phyloP scores from a whole-genome alignment of 2,113 vertebrate species.

The Pollachius pollachius region DNA sequence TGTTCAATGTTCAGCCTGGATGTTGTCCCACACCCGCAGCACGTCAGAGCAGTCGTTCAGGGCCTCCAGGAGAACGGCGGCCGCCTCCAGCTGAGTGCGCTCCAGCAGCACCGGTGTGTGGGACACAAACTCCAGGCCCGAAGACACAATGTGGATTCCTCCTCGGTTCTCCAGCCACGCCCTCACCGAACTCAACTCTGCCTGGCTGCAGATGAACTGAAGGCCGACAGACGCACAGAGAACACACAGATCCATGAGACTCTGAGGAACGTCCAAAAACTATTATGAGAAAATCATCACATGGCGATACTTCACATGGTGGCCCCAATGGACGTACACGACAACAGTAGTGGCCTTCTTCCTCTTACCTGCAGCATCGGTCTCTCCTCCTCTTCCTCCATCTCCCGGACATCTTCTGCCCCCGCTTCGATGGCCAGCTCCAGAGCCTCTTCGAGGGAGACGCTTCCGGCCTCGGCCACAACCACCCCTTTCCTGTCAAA shows the following conservation, averaged over 20 bases:
- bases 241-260: neutral
- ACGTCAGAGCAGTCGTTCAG: conserved; percentile 74
- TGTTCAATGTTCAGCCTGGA: conserved; percentile 51
- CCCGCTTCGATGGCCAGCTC: conserved; percentile 86
- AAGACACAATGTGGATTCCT: conserved; percentile 70
- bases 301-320: no score
- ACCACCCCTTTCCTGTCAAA: conserved; percentile 82
- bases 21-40: conserved; percentile 84
- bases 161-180: conserved; percentile 73
- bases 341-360: neutral
- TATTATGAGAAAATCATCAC: no score
- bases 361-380: conserved; percentile 74
- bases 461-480: conserved; percentile 52
- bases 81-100: conserved; percentile 68
- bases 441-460: conserved; percentile 77
- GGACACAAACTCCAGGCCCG: conserved; percentile 77
- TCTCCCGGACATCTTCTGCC: conserved; percentile 83
- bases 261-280: no score
- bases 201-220: conserved; percentile 81
- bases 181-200: conserved; percentile 70
- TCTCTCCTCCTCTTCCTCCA: conserved; percentile 80
- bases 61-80: conserved; percentile 71
- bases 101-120: conserved; percentile 58
- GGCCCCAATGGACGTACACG: no score
- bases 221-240: neutral